A percentile compares a stretch with the other conserved stretches of the same genome.
Conservation (phyloP, 2,113 vertebrate species). For the Cochlearius cochlearius region DNA sequence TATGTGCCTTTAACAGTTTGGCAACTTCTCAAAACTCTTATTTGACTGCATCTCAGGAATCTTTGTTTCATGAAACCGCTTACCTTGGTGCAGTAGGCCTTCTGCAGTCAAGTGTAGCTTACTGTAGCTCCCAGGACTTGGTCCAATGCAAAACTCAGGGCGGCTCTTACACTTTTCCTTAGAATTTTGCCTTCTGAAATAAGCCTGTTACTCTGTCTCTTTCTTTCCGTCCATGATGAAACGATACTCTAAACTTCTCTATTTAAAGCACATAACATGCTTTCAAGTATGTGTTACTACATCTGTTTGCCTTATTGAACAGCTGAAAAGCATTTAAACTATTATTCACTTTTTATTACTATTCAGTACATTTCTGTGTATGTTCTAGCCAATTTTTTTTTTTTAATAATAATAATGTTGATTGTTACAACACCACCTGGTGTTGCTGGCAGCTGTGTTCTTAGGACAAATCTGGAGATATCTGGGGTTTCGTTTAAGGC, state of each 20-base stretch:
- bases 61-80: not conserved
- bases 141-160: not conserved
- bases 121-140: not conserved
- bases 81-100: not conserved
- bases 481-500: slow-evolving; percentile 3
- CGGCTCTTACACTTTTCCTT: not conserved
- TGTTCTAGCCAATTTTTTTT: not conserved
- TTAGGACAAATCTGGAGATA: slow-evolving; percentile 26
- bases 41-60: accelerated
- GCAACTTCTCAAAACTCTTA: not conserved
- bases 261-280: not conserved
- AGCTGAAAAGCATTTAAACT: slow-evolving; percentile 54
- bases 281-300: slow-evolving; percentile 45
- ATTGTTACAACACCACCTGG: slow-evolving; percentile 44
- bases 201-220: not conserved
- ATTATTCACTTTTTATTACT: slow-evolving; percentile 45
- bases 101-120: not conserved
- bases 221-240: not conserved
- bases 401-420: not conserved
- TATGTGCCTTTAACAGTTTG: not conserved
- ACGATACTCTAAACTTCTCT: not conserved
- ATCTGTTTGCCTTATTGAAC: slow-evolving; percentile 60
- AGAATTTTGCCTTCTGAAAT: not conserved
- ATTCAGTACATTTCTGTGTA: slow-evolving; percentile 39
- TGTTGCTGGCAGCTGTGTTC: slow-evolving; percentile 18